Evolutionary conservation across 2,113 vertebrate genomes (phyloP), one percentile per base, ranked within the genome.

Genomic region (Neogale vison): DNA sequence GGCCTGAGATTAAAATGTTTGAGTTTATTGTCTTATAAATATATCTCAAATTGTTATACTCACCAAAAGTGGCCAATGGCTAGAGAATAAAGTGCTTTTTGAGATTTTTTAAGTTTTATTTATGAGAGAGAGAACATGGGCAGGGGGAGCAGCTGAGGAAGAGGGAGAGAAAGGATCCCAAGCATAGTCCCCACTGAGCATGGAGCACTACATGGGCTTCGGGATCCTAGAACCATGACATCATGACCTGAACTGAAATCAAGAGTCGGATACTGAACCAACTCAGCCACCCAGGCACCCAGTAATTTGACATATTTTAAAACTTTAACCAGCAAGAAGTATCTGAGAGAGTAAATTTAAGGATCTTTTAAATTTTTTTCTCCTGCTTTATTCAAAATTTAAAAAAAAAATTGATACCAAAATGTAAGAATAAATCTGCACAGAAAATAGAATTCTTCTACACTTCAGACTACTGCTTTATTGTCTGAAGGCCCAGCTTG

Each of bases 381-480:
- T 92, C 1, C 15, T 93, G 4, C n/a, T 72, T 83, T 80, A 71
- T 72, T 95, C 8, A 72, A 69, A 2, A 8, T 31, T 57, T 14
- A 2, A 15, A 17, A 52, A 50, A 52, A 15, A 52, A 72, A 39
- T 10, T 59, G 7, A 39, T 61, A 26, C 31, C 12, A 90, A 90
- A 89, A 45, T 59, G 45, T 59, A 97, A 52, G 34, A 55, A 59
- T 8, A 86, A 86, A 65, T 67, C 1, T 55, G 10, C 5, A 77
- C 3, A 86, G 55, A 94, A 96, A 97, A 95, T 55, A 80, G 1
- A 93, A 87, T 77, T 74, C 12, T 91, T 88, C 17, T 81, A 71
- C 20, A 55, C 52, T 55, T 52, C 26, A 74, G 36, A 80, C 4
- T 67, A 36, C 34, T 79, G 47, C n/a, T 10, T 89, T 97, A 4